Base-by-base conservation (phyloP, 1,140 invertebrate species). In the Hormaphis cornu region DNA sequence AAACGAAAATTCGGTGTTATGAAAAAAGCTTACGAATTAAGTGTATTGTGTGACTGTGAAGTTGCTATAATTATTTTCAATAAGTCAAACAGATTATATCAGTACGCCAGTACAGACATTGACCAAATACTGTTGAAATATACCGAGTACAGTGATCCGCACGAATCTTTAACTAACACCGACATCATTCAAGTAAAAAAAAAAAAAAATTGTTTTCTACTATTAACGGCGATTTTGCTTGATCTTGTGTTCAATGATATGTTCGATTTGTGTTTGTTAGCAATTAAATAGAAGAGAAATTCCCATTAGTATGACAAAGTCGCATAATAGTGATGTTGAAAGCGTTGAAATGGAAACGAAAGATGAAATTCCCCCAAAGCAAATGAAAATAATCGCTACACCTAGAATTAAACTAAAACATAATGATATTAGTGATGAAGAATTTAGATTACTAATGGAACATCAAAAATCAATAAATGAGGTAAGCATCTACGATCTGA, bases 11-110 rank as follows among this genome's bases (percentile, higher is more conserved):
- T 99, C 79, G 97, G 97, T 71, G 89, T 99, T 58, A 99, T 99
- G 97, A 99, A 99, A 82, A 99, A 99, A 81, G 97, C 97, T 14
- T 99, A 99, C 79, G 97, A 99, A 79, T 80, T 99, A 76, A 97
- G 93, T 75, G 97, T 99, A 40, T 84, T 99, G 46, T 99, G 97
- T 80, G 97, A 99, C 80, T 99, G 97, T 81, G 97, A 99, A 82
- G 99, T 99, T 72, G 97, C 97, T 6, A 85, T 99, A 71, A 99
- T 99, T 79, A 99, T 99, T 78, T 99, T 99, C 84, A 98, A 95
- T 81, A 95, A 92, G 75, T 94, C 92, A 80, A 99, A 99, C 84
- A 98, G 98, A 81, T 84, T 99, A 71, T 99, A 99, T 81, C 96
- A 98, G 82, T 98, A 98, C 82, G 95, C 95, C 70, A 96, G 93